Base-by-base conservation (phyloP, 2,113 vertebrate genomes). In the Acanthisitta chloris region DNA sequence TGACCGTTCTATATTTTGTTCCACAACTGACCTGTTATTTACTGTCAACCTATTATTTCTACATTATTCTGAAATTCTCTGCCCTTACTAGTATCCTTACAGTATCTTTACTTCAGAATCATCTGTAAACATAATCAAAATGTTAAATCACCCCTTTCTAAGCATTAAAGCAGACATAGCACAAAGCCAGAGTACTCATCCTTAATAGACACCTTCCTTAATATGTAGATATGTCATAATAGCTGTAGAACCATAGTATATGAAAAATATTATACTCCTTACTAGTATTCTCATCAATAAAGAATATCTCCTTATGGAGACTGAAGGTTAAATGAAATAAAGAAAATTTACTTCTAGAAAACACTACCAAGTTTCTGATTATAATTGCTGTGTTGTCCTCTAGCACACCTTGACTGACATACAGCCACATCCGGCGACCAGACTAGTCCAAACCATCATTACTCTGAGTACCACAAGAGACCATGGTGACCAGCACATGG, bases 401-500 rank as follows among this genome's bases (percentile, higher is more conserved):
- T 1, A 76, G 38, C 48, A 79, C 20, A 38, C 9, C 12, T 24
- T 40, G 36, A 71, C 67, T 13, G 38, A 62, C 59, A 87, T 13
- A 70, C 4, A 76, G 21, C 7, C 15, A 26, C 17, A 48, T 6
- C 12, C 42, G 58, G 23, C n/a, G 66, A 43, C 10, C 12, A 66
- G 23, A 33, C 45, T 38, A 18, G 12, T 55, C 28, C 48, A 58
- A 82, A 54, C 14, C 13, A 43, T 14, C 29, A 64, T 7, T 14
- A 15, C 15, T 11, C n/a, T 58, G 51, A 52, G n/a, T 61, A 64
- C 10, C 3, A 0, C 43, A 42, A 23, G 6, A 24, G 3, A 54
- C 25, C 29, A 12, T 7, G 0, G 0, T 1, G 9, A 42, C 17
- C 11, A 34, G n/a, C 15, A 45, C 8, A 1, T 0, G 2, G 13